Percentiles rank a stretch among this genome's conserved stretches.
These are phyloP conservation scores for Tragelaphus scriptus DNA, from an alignment of 2,113 vertebrate species.

Conservation along the genomic window DNA sequence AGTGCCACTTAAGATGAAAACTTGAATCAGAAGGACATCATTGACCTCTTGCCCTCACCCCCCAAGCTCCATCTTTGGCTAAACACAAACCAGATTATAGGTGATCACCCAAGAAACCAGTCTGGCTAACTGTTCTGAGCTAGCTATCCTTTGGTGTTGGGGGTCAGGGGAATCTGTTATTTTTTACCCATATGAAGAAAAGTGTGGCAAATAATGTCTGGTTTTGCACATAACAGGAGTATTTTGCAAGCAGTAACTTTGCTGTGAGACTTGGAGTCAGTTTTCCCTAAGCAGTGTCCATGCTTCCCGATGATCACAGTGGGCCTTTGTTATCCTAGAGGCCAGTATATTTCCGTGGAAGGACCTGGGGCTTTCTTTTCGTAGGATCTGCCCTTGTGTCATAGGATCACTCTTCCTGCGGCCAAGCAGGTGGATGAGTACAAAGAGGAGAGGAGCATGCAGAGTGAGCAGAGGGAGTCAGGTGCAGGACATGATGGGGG, in stretches of 20 bases:
- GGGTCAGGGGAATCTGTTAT: background rate
- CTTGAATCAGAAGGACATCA: background rate
- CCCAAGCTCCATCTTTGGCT: background rate
- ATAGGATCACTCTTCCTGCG: background rate
- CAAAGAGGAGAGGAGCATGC: background rate
- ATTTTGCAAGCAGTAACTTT: background rate
- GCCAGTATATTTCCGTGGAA: background rate
- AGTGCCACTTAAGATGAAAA: background rate
- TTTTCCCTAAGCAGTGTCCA: background rate
- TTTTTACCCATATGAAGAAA: background rate
- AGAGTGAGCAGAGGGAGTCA: background rate
- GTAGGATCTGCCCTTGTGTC: background rate
- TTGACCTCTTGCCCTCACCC: background rate
- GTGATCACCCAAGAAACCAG: background rate
- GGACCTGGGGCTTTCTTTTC: background rate
- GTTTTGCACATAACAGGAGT: background rate
- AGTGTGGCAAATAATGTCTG: background rate
- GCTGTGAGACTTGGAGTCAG: background rate
- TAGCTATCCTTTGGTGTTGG: background rate
- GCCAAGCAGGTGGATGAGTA: background rate
- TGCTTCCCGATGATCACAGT: rapidly evolving
- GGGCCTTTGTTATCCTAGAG: background rate
- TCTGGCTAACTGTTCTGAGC: background rate
- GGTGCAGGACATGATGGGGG: background rate
- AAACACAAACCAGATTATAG: background rate